Base-by-base conservation (phyloP, 2,113 vertebrate genomes). In the Cichladusa arquata region DNA sequence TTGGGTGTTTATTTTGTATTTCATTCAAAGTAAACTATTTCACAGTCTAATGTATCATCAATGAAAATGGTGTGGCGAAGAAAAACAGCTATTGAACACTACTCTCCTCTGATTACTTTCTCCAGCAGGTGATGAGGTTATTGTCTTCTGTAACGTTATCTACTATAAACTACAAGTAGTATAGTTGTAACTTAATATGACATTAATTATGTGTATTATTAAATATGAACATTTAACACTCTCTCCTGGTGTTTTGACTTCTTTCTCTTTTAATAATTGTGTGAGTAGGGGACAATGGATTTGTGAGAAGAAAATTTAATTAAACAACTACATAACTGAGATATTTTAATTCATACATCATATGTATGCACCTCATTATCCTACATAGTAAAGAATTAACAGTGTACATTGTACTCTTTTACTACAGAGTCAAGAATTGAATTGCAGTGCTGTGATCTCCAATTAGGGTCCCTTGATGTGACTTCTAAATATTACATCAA, bases 91-190 rank as follows among this genome's bases (percentile, higher is more conserved):
- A 88, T 65, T 61, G 50, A 95, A 72, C 78, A 78, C 51, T 66
- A 19, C 76, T 96, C 80, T 93, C 61, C 66, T 90, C 72, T 95
- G 96, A 96, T 96, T 97, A 87, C n/a, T 95, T 91, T 94, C 92
- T 97, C 94, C 91, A 95, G 90, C 92, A 96, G 92, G 92, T 95
- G 95, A 90, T 96, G 96, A 97, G 96, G 97, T 96, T 86, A 97
- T 96, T 90, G 94, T 97, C 86, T 96, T 83, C 58, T 67, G 36
- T 76, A 93, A 95, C 23, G 13, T 88, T 88, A 90, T 90, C 81
- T 81, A 38, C 47, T 92, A 54, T 83, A 66, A 97, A 96, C 65
- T 96, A 96, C 95, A 96, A 97, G 95, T 85, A 95, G 48, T 72
- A 90, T 95, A 93, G 92, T 57, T 96, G 88, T 93, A 96, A 89